Conservation (phyloP, 2,113 vertebrate genomes). For the Centropus bengalensis region DNA sequence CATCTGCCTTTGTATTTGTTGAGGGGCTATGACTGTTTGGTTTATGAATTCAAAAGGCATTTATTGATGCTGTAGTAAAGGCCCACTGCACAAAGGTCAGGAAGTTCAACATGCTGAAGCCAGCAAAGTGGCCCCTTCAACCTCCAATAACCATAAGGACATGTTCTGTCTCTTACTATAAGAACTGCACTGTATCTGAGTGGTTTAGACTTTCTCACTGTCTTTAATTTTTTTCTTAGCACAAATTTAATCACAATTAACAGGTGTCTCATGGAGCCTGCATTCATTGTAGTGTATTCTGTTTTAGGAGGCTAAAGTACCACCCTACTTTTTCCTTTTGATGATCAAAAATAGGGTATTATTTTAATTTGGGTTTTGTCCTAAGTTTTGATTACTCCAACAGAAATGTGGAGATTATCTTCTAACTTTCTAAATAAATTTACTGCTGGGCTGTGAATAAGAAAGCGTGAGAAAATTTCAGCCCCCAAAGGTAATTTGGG, state of each 20-base stretch:
- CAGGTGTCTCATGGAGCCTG: background rate
- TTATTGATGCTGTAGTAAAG: background rate
- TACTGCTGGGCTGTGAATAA: conserved; percentile 23
- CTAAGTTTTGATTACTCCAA: background rate
- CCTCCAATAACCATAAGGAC: background rate
- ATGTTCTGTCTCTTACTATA: background rate
- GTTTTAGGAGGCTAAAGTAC: background rate
- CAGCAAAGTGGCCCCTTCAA: background rate
- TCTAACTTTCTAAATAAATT: conserved; percentile 53
- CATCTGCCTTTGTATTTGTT: background rate
- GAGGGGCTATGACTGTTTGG: background rate
- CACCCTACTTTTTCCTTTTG: background rate
- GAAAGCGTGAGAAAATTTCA: conserved; percentile 61
- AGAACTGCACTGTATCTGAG: background rate
- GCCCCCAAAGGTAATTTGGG: conserved; percentile 52
- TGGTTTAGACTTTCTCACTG: background rate
- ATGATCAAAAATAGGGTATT: background rate
- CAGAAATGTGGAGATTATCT: background rate
- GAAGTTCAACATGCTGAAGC: background rate
- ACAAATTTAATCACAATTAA: background rate
- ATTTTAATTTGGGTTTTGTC: fast-evolving
- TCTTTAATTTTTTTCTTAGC: background rate
- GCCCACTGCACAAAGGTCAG: background rate
- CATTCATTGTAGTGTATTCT: background rate
- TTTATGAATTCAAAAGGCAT: background rate